A percentile compares a stretch with the other conserved stretches of the same genome.
Evolutionary conservation across 2,888 invertebrate genomes (phyloP).

Genomic region (Acanthosoma haemorrhoidale): DNA sequence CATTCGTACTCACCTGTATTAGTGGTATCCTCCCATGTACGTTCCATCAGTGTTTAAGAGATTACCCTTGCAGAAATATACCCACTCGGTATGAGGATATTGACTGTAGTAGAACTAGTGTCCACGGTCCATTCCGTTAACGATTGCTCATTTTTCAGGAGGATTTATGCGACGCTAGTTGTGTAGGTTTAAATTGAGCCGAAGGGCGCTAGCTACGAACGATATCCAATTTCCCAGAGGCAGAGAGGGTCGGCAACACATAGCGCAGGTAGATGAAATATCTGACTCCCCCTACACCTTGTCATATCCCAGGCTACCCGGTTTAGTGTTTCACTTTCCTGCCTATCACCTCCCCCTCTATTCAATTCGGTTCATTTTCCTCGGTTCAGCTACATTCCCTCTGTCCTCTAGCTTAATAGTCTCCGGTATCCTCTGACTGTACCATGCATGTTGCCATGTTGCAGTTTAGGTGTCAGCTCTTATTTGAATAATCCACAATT

Average conservation of each 20-base stretch:
- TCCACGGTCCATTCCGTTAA: too few relatives aligned
- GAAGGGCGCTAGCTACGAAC: not conserved
- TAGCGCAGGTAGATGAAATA: slow-evolving; percentile 1
- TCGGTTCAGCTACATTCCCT: not conserved
- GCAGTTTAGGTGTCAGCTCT: too few relatives aligned
- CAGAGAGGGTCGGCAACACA: not conserved
- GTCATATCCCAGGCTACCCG: slow-evolving; percentile 8
- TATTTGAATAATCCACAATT: too few relatives aligned
- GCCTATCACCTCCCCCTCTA: not conserved
- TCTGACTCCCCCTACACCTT: not conserved
- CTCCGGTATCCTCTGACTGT: not conserved
- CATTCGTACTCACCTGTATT: too few relatives aligned
- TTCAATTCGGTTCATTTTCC: slow-evolving; percentile 4
- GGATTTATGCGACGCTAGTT: not conserved
- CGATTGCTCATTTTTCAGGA: not conserved
- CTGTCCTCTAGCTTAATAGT: not conserved
- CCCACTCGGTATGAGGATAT: too few relatives aligned
- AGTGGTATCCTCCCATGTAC: too few relatives aligned
- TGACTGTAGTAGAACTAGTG: too few relatives aligned
- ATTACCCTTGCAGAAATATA: too few relatives aligned
- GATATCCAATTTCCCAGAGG: slow-evolving; percentile 14
- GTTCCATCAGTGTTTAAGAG: too few relatives aligned
- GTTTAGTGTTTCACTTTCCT: slow-evolving; percentile 14
- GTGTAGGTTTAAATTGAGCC: not conserved
- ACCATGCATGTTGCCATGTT: too few relatives aligned